Evolutionary conservation across 2,797 vertebrate genomes (phyloP).

Genomic region (Myotis pilosus): DNA sequence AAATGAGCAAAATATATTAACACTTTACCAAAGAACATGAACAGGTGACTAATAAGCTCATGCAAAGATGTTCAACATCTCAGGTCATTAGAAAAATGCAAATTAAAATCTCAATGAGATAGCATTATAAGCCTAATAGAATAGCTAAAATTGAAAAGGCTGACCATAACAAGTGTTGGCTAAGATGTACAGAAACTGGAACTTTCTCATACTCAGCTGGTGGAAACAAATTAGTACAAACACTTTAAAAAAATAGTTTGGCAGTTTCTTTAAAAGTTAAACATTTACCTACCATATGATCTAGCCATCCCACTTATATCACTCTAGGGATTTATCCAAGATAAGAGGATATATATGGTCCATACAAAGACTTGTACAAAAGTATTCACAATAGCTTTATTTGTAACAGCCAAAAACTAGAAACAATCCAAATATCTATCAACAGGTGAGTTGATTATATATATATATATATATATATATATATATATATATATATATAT

Average conservation of each 20-base stretch:
- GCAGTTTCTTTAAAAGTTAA: conserved; percentile 38
- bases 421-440: not conserved
- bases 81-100: not conserved
- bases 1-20: not conserved
- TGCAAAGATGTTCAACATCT: not conserved
- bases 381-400: conserved; percentile 7
- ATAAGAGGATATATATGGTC: not conserved
- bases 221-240: conserved; percentile 7
- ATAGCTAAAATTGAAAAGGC: conserved; percentile 13
- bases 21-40: not conserved
- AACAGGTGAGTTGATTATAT: not conserved
- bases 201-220: not conserved
- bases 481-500: too few relatives aligned
- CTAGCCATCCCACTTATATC: not conserved
- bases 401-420: conserved; percentile 21
- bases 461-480: too few relatives aligned
- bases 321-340: not conserved
- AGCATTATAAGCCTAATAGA: not conserved
- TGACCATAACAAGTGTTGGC: not conserved
- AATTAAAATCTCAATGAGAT: not conserved
- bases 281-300: not conserved
- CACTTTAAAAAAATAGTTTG: not conserved
- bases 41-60: not conserved
- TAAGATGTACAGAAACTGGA: not conserved
- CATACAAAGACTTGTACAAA: not conserved